Evolutionary conservation across 2,888 invertebrate genomes (phyloP), one percentile per base, ranked within the genome.

Genomic region (Chrysolina oricalcia): DNA sequence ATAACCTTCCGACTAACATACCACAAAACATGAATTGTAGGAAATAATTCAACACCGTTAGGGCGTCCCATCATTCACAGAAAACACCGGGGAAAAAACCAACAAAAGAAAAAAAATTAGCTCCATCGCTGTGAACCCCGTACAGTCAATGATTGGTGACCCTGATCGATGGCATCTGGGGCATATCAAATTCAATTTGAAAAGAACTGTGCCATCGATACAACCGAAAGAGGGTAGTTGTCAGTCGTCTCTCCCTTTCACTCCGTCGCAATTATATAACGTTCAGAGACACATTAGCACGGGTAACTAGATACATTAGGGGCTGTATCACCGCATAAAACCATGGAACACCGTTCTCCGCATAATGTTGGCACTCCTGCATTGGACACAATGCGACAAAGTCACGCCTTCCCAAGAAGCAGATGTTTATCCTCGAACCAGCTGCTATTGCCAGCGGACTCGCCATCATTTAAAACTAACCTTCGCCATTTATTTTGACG

Each of bases 231-330:
- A 66, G 70, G 70, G 69, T 64, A 68, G 48, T 59, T 68, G 62
- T 62, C 73, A 64, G 64, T 71, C 48, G 27, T 79, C 78, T 75
- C 74, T 78, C 77, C 75, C 75, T 68, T 70, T 66, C 50, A 68
- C 74, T 21, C 59, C 35, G 6, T 35, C 27, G 75, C 81, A 83
- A 84, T 84, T 84, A 84, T 77, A 81, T 76, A 83, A 83, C 81
- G 81, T 81, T 84, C 81, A 84, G 81, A 81, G 73, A 76, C 63
- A 72, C 77, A 81, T 83, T 82, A 82, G 78, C 77, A 70, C 69
- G 76, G 77, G 76, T 80, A 80, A 78, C 79, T 77, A 75, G 75
- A 66, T 74, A 53, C 70, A 76, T 76, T 68, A 78, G 82, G 80
- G 80, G 81, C 79, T 69, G 80, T 59, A 17, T 59, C 35, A 35